phyloP scores from a whole-genome alignment of 2,888 invertebrate species.

The Escarpia spicata region DNA sequence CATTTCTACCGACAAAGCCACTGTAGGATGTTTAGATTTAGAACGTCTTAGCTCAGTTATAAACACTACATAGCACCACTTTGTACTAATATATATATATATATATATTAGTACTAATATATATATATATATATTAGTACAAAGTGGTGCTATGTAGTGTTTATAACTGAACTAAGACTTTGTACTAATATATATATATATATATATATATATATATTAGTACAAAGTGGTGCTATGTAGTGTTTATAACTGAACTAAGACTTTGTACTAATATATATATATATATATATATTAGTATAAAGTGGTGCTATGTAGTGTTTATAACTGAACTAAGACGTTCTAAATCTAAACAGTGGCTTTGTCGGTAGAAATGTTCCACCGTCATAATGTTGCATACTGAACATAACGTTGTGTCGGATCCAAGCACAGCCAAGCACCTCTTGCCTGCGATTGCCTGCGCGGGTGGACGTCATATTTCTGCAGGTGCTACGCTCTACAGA shows the following conservation, averaged over 20 bases:
- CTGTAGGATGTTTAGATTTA: neutral
- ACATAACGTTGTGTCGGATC: neutral
- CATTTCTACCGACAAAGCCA: neutral
- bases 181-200: neutral
- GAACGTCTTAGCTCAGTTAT: neutral
- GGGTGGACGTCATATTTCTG: neutral
- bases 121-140: neutral
- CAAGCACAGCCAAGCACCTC: neutral
- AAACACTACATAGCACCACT: neutral
- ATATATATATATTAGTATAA: neutral
- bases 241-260: too few species aligned
- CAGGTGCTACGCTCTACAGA: neutral
- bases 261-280: neutral
- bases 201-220: neutral
- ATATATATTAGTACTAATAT: too few species aligned
- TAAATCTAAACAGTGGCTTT: neutral
- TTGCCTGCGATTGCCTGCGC: neutral
- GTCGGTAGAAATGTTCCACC: neutral
- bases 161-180: neutral
- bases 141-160: neutral
- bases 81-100: neutral
- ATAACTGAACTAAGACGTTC: neutral
- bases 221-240: neutral
- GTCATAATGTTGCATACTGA: neutral
- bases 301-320: neutral